Conservation (phyloP, 2,113 vertebrate species). For the Thryonomys swinderianus region DNA sequence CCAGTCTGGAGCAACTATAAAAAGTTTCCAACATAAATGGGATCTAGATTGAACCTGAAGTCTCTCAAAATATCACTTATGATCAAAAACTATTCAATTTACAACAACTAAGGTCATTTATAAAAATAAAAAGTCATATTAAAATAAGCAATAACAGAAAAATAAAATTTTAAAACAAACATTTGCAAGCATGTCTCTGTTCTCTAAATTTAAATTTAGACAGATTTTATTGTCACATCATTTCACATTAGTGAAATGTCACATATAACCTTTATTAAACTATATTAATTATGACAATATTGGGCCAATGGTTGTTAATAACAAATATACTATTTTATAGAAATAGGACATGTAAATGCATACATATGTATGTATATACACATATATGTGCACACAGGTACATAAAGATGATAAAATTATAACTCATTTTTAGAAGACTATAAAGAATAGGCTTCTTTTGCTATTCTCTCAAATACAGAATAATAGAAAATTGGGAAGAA, state of each 20-base stretch:
- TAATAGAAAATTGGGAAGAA: constrained; percentile 12
- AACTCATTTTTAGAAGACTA: constrained; percentile 13
- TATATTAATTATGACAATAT: constrained; percentile 1
- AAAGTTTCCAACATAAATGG: not conserved
- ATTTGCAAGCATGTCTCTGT: not conserved
- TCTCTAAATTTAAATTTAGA: constrained; percentile 36
- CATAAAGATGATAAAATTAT: not conserved
- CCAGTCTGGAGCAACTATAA: not conserved
- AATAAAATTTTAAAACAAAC: constrained; percentile 37
- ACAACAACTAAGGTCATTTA: not conserved
- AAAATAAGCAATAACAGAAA: constrained; percentile 10
- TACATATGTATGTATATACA: not conserved
- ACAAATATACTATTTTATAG: constrained; percentile 17
- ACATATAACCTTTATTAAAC: constrained; percentile 25
- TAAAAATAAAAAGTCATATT: not conserved
- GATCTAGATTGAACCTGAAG: not conserved
- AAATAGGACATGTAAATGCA: not conserved
- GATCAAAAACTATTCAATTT: not conserved
- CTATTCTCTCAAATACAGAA: constrained; percentile 8
- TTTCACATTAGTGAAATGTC: not conserved
- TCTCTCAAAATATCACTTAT: not conserved
- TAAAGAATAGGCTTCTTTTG: not conserved
- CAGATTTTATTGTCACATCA: not conserved
- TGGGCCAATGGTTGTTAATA: not conserved
- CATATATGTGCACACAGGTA: not conserved